phyloP scores from a whole-genome alignment of 2,797 vertebrate species.

The Coregonus sp. region DNA sequence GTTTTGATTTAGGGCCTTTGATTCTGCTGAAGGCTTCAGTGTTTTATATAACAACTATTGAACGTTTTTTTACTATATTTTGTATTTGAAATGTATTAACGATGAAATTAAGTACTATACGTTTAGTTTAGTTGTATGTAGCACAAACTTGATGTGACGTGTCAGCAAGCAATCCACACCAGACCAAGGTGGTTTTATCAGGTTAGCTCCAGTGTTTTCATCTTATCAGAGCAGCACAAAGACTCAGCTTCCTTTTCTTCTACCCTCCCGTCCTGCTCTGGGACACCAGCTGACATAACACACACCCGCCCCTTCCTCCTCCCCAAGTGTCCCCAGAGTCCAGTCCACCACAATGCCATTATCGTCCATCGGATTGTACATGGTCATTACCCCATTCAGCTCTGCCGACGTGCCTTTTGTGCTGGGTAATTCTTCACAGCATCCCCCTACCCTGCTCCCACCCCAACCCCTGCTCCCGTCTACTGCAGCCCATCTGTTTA shows the following conservation, averaged over 20 bases:
- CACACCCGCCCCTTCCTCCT: conserved; percentile 15
- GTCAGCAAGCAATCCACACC: neutral
- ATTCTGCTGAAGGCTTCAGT: neutral
- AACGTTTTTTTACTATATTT: neutral
- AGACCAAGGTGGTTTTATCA: conserved; percentile 5
- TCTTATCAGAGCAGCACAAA: conserved; percentile 51
- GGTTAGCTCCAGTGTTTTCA: conserved; percentile 28
- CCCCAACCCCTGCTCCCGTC: conserved; percentile 43
- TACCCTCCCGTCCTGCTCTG: conserved; percentile 32
- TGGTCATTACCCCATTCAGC: conserved; percentile 70
- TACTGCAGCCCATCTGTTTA: conserved; percentile 71
- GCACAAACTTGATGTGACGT: neutral
- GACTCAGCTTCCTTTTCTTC: conserved; percentile 34
- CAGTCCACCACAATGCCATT: conserved; percentile 70
- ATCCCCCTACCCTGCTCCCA: conserved; percentile 26
- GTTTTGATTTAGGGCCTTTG: neutral
- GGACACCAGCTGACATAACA: conserved; percentile 62
- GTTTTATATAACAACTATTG: neutral
- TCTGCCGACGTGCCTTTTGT: conserved; percentile 72
- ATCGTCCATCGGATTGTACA: conserved; percentile 73
- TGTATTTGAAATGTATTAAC: neutral
- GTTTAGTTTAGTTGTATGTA: neutral
- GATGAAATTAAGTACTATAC: neutral
- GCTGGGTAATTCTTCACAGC: conserved; percentile 70
- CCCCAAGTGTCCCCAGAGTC: conserved; percentile 59